Conservation (phyloP, 2,888 invertebrate species). For the Hyppa rectilinea region DNA sequence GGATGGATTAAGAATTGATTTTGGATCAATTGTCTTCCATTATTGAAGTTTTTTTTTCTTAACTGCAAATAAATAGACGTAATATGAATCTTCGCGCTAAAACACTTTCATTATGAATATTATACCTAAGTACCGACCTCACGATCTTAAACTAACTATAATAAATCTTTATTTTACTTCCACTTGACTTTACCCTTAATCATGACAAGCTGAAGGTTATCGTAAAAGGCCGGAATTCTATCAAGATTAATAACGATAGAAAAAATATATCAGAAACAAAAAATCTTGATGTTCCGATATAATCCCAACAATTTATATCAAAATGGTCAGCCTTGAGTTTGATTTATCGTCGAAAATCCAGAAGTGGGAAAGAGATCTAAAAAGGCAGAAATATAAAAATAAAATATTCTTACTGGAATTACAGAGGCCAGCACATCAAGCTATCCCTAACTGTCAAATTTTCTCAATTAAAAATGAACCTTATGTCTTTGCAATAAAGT, state of each 20-base stretch:
- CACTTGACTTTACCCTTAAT: slow-evolving; percentile 18
- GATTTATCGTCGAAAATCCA: slow-evolving; percentile 43
- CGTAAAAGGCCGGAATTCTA: slow-evolving; percentile 18
- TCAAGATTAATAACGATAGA: slow-evolving; percentile 48
- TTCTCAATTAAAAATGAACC: too few species aligned
- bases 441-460: too few species aligned
- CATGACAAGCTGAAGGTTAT: slow-evolving; percentile 32
- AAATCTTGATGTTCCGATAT: slow-evolving; percentile 5
- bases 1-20: too few species aligned
- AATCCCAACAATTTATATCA: slow-evolving; percentile 34
- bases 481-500: too few species aligned
- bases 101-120: background rate
- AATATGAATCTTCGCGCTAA: too few species aligned
- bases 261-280: slow-evolving; percentile 34
- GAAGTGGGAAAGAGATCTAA: slow-evolving; percentile 8
- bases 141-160: slow-evolving; percentile 15
- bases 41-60: too few species aligned
- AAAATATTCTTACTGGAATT: slow-evolving; percentile 7
- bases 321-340: slow-evolving; percentile 41
- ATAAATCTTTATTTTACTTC: slow-evolving; percentile 41
- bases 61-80: too few species aligned
- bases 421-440: too few species aligned
- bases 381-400: slow-evolving; percentile 16
- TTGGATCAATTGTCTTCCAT: too few species aligned
- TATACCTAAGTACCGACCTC: background rate